Conservation (phyloP, 2,888 invertebrate genomes). For the Germaria angustata region DNA sequence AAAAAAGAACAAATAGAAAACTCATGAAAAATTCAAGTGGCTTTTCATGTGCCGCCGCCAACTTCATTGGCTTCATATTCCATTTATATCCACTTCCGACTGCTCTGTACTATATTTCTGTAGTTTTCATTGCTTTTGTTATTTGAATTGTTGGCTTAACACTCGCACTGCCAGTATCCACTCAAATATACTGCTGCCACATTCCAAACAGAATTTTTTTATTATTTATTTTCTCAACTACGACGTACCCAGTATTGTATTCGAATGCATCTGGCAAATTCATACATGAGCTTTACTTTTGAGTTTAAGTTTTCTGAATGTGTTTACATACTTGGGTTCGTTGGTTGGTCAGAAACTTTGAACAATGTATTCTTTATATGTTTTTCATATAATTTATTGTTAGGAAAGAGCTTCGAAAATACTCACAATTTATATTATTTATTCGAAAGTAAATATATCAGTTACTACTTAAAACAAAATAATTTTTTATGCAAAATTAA, state of each 20-base stretch:
- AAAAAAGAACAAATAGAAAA: slow-evolving; percentile 26
- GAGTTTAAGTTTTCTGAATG: slow-evolving; percentile 44
- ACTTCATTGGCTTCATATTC: slow-evolving; percentile 64
- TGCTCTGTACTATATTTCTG: slow-evolving; percentile 40
- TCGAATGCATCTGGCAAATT: slow-evolving; percentile 13
- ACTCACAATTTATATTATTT: no score
- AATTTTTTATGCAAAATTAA: no score
- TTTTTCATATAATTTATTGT: no score
- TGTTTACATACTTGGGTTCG: not conserved
- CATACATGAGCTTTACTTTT: slow-evolving; percentile 26
- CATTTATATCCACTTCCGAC: slow-evolving; percentile 62
- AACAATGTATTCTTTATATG: not conserved
- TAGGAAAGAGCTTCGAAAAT: no score
- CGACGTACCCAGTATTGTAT: slow-evolving; percentile 17
- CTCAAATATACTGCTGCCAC: not conserved
- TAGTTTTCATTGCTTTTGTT: slow-evolving; percentile 17
- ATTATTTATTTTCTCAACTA: not conserved
- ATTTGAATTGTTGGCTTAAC: slow-evolving; percentile 58
- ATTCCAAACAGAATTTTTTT: slow-evolving; percentile 16
- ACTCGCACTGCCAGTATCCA: slow-evolving; percentile 33
- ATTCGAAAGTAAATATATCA: no score
- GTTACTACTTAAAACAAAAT: no score
- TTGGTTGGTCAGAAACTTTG: not conserved
- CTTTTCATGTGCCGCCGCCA: slow-evolving; percentile 67
- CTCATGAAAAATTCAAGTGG: slow-evolving; percentile 67